phyloP scores from a whole-genome alignment of 2,888 invertebrate genomes.

The Acleris cristana region DNA sequence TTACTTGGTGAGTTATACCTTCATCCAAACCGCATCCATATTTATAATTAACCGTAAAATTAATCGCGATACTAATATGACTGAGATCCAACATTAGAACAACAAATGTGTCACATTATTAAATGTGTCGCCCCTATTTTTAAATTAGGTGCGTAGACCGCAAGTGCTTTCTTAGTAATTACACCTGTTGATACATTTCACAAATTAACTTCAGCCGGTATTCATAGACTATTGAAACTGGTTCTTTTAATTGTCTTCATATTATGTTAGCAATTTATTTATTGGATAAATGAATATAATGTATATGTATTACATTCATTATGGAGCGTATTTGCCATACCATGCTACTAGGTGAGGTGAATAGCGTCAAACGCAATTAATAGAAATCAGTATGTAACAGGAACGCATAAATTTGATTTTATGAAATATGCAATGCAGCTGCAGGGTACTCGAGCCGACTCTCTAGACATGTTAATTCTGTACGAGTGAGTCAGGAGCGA shows the following conservation, averaged over 20 bases:
- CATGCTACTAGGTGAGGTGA: slow-evolving; percentile 7
- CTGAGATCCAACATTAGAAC: slow-evolving; percentile 19
- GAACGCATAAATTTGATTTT: slow-evolving; percentile 42
- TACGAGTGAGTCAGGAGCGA: slow-evolving; percentile 67
- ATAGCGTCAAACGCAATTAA: slow-evolving; percentile 22
- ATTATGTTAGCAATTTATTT: not conserved
- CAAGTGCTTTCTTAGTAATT: slow-evolving; percentile 23
- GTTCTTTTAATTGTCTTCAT: not conserved
- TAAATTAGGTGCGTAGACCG: slow-evolving; percentile 6
- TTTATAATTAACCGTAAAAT: slow-evolving; percentile 6
- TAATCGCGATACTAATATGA: slow-evolving; percentile 18
- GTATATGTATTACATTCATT: too few species aligned
- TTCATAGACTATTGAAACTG: not conserved
- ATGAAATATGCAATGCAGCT: slow-evolving; percentile 64
- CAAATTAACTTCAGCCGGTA: not conserved
- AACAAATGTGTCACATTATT: slow-evolving; percentile 35
- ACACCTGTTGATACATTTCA: slow-evolving; percentile 18
- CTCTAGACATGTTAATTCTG: slow-evolving; percentile 69
- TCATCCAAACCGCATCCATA: slow-evolving; percentile 12
- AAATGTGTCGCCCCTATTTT: slow-evolving; percentile 23
- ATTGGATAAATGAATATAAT: too few species aligned
- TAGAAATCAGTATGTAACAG: slow-evolving; percentile 17
- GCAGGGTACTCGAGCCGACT: slow-evolving; percentile 52
- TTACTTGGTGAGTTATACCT: slow-evolving; percentile 37
- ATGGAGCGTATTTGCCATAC: too few species aligned